Evolutionary conservation across 2,888 invertebrate genomes (phyloP).

Genomic region (Criorhina ranunculi): DNA sequence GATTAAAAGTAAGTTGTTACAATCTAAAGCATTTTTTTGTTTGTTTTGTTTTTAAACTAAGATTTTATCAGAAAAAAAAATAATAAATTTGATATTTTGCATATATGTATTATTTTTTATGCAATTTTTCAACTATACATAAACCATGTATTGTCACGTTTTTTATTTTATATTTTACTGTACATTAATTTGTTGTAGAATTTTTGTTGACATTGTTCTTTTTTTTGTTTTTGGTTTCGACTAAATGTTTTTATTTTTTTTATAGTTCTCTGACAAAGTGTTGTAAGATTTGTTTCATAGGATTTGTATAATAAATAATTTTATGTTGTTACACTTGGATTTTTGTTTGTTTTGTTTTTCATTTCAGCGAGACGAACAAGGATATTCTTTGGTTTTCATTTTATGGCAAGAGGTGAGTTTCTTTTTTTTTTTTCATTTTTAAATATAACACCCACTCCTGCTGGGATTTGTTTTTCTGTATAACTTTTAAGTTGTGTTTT

Average conservation of each 20-base stretch:
- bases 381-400: constrained; percentile 54
- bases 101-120: constrained; percentile 21
- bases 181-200: constrained; percentile 17
- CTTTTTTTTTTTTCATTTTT: constrained; percentile 4
- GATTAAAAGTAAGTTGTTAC: constrained; percentile 6
- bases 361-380: constrained; percentile 55
- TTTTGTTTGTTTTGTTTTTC: neutral
- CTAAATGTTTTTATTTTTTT: constrained; percentile 31
- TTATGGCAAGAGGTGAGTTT: constrained; percentile 57
- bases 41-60: too few species aligned
- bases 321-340: constrained; percentile 54
- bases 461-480: constrained; percentile 42
- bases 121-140: constrained; percentile 61
- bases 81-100: constrained; percentile 47
- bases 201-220: neutral
- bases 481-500: constrained; percentile 3
- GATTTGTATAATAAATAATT: constrained; percentile 37
- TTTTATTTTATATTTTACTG: constrained; percentile 27
- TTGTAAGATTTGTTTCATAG: neutral
- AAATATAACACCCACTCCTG: constrained; percentile 18
- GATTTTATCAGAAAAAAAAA: constrained; percentile 2
- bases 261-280: constrained; percentile 25
- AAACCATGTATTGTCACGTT: constrained; percentile 14
- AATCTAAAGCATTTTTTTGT: neutral
- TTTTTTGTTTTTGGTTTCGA: constrained; percentile 42